A percentile compares a stretch with the other conserved stretches of the same genome.
phyloP scores from a whole-genome alignment of 2,797 vertebrate genomes.

The Dendrocincla fuliginosa region DNA sequence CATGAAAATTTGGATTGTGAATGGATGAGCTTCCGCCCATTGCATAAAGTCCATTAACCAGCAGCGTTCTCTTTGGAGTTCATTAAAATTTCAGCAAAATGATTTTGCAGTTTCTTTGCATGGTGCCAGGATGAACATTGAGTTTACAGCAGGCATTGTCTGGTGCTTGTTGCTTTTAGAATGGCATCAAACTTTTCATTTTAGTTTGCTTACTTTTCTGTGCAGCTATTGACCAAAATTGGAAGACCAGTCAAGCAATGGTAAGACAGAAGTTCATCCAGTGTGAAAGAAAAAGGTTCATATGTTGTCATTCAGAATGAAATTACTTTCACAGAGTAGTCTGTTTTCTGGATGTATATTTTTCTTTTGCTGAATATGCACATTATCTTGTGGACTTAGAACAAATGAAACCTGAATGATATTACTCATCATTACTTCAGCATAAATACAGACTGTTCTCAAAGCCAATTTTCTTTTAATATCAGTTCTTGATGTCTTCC shows the following conservation, averaged over 20 bases:
- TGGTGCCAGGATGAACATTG: neutral
- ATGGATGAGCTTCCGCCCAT: neutral
- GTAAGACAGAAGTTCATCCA: neutral
- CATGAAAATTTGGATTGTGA: neutral
- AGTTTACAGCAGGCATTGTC: neutral
- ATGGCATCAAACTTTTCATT: neutral
- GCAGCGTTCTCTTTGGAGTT: neutral
- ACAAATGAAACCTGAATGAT: slow-evolving; percentile 12
- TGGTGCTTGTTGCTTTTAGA: neutral
- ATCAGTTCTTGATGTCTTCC: neutral
- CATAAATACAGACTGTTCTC: neutral
- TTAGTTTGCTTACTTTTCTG: neutral
- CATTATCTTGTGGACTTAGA: neutral
- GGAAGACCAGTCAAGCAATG: neutral
- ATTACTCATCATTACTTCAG: neutral
- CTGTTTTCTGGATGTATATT: neutral
- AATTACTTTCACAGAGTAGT: neutral
- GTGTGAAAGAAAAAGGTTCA: neutral
- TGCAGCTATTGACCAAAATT: neutral
- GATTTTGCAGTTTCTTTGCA: slow-evolving; percentile 35
- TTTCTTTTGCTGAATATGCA: neutral
- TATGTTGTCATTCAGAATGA: neutral
- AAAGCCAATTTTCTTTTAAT: slow-evolving; percentile 2
- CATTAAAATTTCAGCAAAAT: slow-evolving; percentile 51
- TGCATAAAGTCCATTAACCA: slow-evolving; percentile 24